Conservation (phyloP, 2,113 vertebrate genomes). For the Jacana jacana region DNA sequence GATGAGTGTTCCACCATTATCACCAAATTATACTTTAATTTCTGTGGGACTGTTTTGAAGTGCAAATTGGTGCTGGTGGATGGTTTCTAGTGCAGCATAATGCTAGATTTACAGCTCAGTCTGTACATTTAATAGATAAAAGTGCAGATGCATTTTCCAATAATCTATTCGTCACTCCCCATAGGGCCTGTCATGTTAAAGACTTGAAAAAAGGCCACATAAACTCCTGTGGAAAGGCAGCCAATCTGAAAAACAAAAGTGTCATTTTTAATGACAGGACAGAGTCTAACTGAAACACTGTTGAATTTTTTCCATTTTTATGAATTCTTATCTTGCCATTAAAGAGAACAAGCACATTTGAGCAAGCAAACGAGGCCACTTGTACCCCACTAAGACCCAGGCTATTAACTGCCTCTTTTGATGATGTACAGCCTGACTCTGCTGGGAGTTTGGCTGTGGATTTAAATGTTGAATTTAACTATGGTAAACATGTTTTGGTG, state of each 20-base stretch:
- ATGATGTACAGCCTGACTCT: not conserved
- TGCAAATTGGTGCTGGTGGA: not conserved
- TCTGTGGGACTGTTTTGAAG: not conserved
- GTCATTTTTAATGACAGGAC: constrained; percentile 28
- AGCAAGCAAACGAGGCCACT: constrained; percentile 1
- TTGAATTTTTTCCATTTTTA: constrained; percentile 41
- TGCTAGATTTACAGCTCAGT: not conserved
- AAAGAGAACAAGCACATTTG: not conserved
- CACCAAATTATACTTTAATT: not conserved
- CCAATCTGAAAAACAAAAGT: constrained; percentile 26
- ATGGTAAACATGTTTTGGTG: constrained; percentile 43
- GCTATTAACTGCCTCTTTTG: constrained; percentile 50
- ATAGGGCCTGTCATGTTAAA: constrained; percentile 7
- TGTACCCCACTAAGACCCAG: constrained; percentile 20
- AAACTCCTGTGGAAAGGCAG: not conserved
- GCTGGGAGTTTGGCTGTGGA: constrained; percentile 35
- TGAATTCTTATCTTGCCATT: constrained; percentile 51
- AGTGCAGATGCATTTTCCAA: constrained; percentile 45
- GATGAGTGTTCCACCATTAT: not conserved
- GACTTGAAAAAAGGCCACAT: constrained; percentile 24
- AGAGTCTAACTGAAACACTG: not conserved
- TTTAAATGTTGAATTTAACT: constrained; percentile 37
- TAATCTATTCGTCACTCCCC: constrained; percentile 36
- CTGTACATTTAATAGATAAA: constrained; percentile 18
- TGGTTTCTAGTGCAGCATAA: not conserved